Base-by-base conservation (phyloP, 2,113 vertebrate genomes). In the Eptatretus burgeri region DNA sequence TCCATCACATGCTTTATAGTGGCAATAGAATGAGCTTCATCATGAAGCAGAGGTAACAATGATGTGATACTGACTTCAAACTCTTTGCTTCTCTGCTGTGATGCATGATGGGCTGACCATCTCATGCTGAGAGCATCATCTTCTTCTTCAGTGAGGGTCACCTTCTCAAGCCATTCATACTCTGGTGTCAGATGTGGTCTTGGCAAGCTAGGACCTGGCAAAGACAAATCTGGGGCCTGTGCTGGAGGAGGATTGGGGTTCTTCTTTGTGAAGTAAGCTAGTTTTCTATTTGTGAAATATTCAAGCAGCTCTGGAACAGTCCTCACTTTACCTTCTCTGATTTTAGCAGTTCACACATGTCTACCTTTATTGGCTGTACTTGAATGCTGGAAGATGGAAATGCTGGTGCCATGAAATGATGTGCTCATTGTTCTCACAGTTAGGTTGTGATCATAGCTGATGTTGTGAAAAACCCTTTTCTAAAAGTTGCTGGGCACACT, bases 131-230 rank as follows among this genome's bases (percentile, higher is more conserved):
- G 56, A 60, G 56, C 56, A 60, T 60, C 56, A 60, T 60, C 56
- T 20, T 10, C 56, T 17, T 60, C 20, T 2, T 10, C 10, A 60
- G 12, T 60, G 56, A 17, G n/a, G 56, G n/a, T n/a, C 56, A 60
- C 56, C 56, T 60, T 60, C 56, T 60, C 11, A 60, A 60, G 20
- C 12, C 56, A 60, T 60, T 60, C 12, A 60, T 60, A 60, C 56
- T n/a, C 56, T 20, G 20, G n/a, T 19, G 56, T 10, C n/a, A n/a
- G 56, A 13, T 60, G 56, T 60, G 56, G 10, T 60, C 56, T 60
- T 60, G 10, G 13, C 20, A 60, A 9, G n/a, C 56, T 13, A 60
- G 56, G n/a, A 60, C 56, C n/a, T 60, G n/a, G 56, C 20, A 60
- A 17, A 20, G 56, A 60, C 11, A 60, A 13, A 60, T 11, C 20